phyloP scores from a whole-genome alignment of 1,140 invertebrate genomes.

The Drosophila bifasciata region DNA sequence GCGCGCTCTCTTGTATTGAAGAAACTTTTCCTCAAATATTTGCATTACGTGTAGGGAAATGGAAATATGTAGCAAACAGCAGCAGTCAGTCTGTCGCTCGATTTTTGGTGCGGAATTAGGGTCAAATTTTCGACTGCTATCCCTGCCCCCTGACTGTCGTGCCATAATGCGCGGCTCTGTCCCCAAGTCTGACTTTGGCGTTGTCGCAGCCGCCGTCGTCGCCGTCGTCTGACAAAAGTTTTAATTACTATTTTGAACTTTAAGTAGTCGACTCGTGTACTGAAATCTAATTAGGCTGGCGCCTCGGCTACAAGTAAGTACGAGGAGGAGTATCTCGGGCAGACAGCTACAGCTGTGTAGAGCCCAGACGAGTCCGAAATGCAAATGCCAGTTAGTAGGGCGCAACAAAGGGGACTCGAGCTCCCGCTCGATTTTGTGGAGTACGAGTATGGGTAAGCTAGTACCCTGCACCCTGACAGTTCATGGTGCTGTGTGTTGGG shows the following conservation, averaged over 20 bases:
- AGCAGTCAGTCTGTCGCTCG: slow-evolving; percentile 2
- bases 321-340: slow-evolving; percentile 34
- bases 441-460: too few species aligned
- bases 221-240: slow-evolving; percentile 74
- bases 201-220: too few species aligned
- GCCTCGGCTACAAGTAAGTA: slow-evolving; percentile 34
- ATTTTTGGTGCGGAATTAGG: slow-evolving; percentile 39
- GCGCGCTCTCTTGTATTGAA: slow-evolving; percentile 50
- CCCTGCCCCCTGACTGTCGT: neutral
- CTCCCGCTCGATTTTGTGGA: slow-evolving; percentile 53
- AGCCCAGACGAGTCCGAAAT: slow-evolving; percentile 45
- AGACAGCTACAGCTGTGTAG: slow-evolving; percentile 23
- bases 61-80: slow-evolving; percentile 36
- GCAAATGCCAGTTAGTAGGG: slow-evolving; percentile 26
- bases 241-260: slow-evolving; percentile 83
- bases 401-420: slow-evolving; percentile 57
- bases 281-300: slow-evolving; percentile 80
- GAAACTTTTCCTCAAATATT: slow-evolving; percentile 64
- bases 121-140: slow-evolving; percentile 53
- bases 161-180: slow-evolving; percentile 50
- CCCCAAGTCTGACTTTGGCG: too few species aligned
- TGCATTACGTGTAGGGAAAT: slow-evolving; percentile 60
- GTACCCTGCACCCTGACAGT: slow-evolving; percentile 27
- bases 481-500: slow-evolving; percentile 28
- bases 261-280: slow-evolving; percentile 81